Evolutionary conservation across 2,888 invertebrate genomes (phyloP).

Genomic region (Stenodema calcarata): DNA sequence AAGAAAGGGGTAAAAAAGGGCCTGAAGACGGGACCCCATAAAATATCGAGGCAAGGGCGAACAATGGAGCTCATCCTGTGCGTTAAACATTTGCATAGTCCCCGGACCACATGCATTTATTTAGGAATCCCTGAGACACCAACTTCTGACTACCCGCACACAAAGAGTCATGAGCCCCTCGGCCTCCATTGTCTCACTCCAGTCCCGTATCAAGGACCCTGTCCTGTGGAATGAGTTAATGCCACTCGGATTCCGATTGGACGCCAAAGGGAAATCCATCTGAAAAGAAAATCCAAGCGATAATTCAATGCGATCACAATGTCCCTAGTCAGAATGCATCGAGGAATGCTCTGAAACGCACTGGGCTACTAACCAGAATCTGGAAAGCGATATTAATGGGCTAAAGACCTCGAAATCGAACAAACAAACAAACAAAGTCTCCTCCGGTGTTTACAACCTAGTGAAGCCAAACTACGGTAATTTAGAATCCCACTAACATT

Average conservation of each 20-base stretch:
- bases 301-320: background rate
- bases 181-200: conserved; percentile 5
- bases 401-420: background rate
- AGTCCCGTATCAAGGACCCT: background rate
- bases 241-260: conserved; percentile 20
- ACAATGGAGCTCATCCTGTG: conserved; percentile 48
- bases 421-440: background rate
- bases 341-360: background rate
- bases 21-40: conserved; percentile 37
- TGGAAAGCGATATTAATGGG: background rate
- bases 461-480: background rate
- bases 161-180: background rate
- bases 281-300: background rate
- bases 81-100: conserved; percentile 47
- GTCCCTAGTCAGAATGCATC: background rate
- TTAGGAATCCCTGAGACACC: conserved; percentile 35
- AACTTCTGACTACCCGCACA: conserved; percentile 19
- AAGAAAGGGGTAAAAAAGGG: conserved; percentile 4
- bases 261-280: background rate
- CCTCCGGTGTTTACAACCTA: background rate
- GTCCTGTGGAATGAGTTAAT: conserved; percentile 19
- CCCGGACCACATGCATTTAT: conserved; percentile 44
- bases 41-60: conserved; percentile 47
- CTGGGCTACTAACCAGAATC: background rate
- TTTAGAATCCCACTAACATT: background rate